phyloP scores from a whole-genome alignment of 2,113 vertebrate species.

The Menidia beryllina region DNA sequence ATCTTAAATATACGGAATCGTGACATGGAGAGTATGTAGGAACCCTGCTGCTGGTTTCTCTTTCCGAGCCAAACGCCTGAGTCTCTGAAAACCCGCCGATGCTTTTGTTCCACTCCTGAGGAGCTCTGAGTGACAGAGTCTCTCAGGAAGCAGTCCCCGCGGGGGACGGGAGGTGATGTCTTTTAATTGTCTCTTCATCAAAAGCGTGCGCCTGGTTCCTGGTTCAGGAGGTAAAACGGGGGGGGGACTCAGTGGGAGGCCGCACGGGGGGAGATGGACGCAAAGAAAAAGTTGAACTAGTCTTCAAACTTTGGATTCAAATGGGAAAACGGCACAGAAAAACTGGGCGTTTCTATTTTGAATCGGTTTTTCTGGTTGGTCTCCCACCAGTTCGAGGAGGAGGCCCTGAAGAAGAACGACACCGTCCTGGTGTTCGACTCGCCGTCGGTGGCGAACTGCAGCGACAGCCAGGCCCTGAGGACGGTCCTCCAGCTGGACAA shows the following conservation, averaged over 20 bases:
- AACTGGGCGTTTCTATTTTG: no score
- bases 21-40: no score
- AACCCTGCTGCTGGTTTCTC: slow-evolving; percentile 7
- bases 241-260: slow-evolving; percentile 26
- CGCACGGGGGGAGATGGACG: not conserved
- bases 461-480: slow-evolving; percentile 72
- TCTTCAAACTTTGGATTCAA: not conserved
- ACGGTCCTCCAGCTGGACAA: slow-evolving; percentile 88
- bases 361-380: no score
- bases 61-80: slow-evolving; percentile 1
- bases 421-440: slow-evolving; percentile 51
- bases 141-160: slow-evolving; percentile 33
- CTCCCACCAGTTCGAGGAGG: slow-evolving; percentile 75
- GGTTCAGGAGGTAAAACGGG: slow-evolving; percentile 15
- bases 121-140: slow-evolving; percentile 42
- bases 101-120: slow-evolving; percentile 39
- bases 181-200: slow-evolving; percentile 41
- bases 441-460: not conserved
- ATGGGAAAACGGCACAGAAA: not conserved
- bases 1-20: no score
- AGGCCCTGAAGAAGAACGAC: slow-evolving; percentile 76
- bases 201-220: slow-evolving; percentile 40
- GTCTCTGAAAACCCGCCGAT: not conserved
- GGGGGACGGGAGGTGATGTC: slow-evolving; percentile 45
- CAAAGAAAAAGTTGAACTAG: slow-evolving; percentile 26